phyloP scores from a whole-genome alignment of 2,113 vertebrate genomes.

The Hassar affinis region DNA sequence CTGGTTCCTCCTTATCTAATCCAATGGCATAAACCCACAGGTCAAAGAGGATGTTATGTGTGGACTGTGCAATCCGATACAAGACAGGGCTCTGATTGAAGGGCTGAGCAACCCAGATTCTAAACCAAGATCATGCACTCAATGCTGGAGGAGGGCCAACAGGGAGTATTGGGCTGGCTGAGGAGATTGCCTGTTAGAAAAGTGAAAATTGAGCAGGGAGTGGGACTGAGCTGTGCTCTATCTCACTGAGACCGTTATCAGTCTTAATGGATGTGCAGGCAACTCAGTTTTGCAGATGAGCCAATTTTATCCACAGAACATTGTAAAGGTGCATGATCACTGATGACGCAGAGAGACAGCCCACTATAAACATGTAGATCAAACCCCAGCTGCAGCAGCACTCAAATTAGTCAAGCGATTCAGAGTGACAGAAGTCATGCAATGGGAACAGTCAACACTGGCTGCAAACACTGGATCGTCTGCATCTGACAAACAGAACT shows the following conservation, averaged over 20 bases:
- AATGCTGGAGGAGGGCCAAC: conserved; percentile 46
- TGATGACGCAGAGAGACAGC: not conserved
- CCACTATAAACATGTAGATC: not conserved
- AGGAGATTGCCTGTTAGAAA: conserved; percentile 49
- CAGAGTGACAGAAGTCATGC: conserved; percentile 26
- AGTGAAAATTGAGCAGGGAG: conserved; percentile 55
- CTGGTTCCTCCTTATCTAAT: conserved; percentile 44
- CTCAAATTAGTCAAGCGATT: conserved; percentile 11
- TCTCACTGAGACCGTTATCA: conserved; percentile 43
- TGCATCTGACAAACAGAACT: conserved; percentile 32
- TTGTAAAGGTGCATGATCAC: conserved; percentile 26
- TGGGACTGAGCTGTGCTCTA: conserved; percentile 25
- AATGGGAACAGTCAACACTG: conserved; percentile 17
- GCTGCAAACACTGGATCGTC: conserved; percentile 20
- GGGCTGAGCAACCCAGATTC: conserved; percentile 52
- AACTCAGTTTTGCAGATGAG: conserved; percentile 15
- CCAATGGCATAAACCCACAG: conserved; percentile 38
- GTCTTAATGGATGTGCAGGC: conserved; percentile 43
- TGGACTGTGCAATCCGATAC: conserved; percentile 52
- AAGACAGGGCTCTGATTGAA: conserved; percentile 50
- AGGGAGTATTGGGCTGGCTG: conserved; percentile 43
- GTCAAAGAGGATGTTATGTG: conserved; percentile 45
- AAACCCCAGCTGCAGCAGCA: not conserved
- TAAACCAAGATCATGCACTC: conserved; percentile 50
- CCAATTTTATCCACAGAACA: conserved; percentile 10